Conservation (phyloP, 2,888 invertebrate species). For the Drosophila quinaria region DNA sequence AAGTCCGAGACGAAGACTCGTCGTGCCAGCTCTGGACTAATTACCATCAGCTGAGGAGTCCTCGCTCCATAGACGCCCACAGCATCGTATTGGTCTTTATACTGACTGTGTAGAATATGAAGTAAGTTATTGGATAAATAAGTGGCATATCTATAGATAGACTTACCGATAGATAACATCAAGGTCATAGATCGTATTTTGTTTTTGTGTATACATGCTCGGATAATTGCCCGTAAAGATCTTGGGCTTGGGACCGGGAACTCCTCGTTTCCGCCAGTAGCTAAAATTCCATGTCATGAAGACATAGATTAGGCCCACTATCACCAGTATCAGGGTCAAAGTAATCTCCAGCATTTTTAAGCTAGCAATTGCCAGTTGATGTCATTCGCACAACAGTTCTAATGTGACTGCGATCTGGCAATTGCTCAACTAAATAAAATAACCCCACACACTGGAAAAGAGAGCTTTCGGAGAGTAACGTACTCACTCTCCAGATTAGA, state of each 20-base stretch:
- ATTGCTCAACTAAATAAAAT: not conserved
- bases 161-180: slow-evolving; percentile 84
- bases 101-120: slow-evolving; percentile 26
- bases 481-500: slow-evolving; percentile 19
- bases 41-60: slow-evolving; percentile 83
- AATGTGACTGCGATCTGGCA: slow-evolving; percentile 19
- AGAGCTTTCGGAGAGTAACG: slow-evolving; percentile 14
- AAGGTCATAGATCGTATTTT: slow-evolving; percentile 81
- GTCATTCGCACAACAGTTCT: not conserved
- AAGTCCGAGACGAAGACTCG: slow-evolving; percentile 85
- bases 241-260: slow-evolving; percentile 83
- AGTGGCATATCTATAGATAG: not conserved
- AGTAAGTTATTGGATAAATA: not conserved
- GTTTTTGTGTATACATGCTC: slow-evolving; percentile 66
- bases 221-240: slow-evolving; percentile 83
- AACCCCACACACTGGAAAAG: not conserved
- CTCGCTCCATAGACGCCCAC: slow-evolving; percentile 85
- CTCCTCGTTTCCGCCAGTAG: slow-evolving; percentile 84
- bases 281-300: slow-evolving; percentile 81
- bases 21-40: slow-evolving; percentile 82
- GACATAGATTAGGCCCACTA: slow-evolving; percentile 56
- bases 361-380: not conserved
- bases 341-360: slow-evolving; percentile 55
- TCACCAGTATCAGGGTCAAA: slow-evolving; percentile 35
- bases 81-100: slow-evolving; percentile 74